These are phyloP conservation scores for Elgaria multicarinata DNA, from an alignment of 2,113 vertebrate species.

Conservation along the genomic window DNA sequence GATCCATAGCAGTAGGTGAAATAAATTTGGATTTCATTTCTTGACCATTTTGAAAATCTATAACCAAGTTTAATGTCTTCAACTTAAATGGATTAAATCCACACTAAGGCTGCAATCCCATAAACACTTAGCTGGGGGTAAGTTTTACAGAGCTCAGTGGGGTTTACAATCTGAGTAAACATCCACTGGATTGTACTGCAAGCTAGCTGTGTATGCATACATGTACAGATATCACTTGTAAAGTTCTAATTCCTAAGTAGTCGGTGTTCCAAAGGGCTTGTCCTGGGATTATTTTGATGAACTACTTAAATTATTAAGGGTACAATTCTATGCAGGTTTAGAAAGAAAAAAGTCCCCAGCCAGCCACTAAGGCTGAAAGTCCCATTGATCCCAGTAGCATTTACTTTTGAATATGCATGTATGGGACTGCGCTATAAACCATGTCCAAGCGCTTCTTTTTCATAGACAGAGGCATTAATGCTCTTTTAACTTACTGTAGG, in stretches of 20 bases:
- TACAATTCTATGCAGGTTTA: neutral
- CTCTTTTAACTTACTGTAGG: no score
- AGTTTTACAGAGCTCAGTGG: neutral
- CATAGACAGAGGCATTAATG: neutral
- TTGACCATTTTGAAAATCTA: neutral
- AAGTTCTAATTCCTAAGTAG: neutral
- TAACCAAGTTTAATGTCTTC: neutral
- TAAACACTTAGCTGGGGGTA: neutral
- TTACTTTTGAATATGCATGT: neutral
- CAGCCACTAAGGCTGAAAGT: neutral
- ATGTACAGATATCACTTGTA: neutral
- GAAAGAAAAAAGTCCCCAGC: no score
- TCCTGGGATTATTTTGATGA: neutral
- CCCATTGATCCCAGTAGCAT: neutral
- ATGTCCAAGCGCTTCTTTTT: neutral
- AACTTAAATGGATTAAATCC: neutral
- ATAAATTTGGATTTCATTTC: neutral
- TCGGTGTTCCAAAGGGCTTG: neutral
- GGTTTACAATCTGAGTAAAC: neutral
- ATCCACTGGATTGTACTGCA: neutral
- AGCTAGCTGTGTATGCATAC: neutral
- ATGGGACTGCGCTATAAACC: neutral
- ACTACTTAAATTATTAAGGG: neutral
- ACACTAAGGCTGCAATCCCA: neutral
- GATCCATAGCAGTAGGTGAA: fast-evolving